Percentiles rank a stretch among this genome's conserved stretches.
Conservation (phyloP, 2,113 vertebrate species). For the Malurus elegans region DNA sequence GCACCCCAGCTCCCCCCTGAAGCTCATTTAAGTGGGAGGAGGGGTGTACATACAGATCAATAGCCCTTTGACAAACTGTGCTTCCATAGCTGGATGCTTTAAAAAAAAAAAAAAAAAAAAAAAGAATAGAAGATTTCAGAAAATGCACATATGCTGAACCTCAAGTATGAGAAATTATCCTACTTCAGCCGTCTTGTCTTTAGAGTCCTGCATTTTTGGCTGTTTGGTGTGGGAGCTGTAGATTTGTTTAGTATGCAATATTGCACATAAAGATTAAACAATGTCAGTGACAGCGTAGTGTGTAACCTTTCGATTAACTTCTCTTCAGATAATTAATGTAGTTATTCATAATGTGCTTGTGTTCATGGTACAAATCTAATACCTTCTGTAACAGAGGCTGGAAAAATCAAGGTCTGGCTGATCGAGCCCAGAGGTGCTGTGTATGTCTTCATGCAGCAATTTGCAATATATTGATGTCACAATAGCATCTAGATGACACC, state of each 20-base stretch:
- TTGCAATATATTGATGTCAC: neutral
- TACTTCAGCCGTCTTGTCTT: neutral
- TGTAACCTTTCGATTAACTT: constrained; percentile 35
- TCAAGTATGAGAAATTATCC: constrained; percentile 27
- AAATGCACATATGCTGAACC: constrained; percentile 23
- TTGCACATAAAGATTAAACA: constrained; percentile 26
- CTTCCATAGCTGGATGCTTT: constrained; percentile 52
- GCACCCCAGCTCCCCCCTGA: constrained; percentile 60
- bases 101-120: neutral
- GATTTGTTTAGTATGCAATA: constrained; percentile 15
- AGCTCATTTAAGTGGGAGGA: constrained; percentile 66
- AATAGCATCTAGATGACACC: neutral
- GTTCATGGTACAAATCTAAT: neutral
- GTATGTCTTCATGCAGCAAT: neutral
- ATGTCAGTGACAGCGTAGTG: neutral
- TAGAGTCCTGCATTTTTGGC: neutral
- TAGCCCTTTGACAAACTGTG: constrained; percentile 52
- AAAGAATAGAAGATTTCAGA: constrained; percentile 44
- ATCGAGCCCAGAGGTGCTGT: neutral
- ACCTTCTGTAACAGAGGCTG: neutral
- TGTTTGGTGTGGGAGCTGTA: neutral
- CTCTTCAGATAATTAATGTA: constrained; percentile 21
- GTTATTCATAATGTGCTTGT: neutral
- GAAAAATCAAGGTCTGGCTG: neutral
- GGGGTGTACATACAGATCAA: constrained; percentile 60